phyloP scores from a whole-genome alignment of 2,888 invertebrate genomes.

The Ectropis crepuscularia region DNA sequence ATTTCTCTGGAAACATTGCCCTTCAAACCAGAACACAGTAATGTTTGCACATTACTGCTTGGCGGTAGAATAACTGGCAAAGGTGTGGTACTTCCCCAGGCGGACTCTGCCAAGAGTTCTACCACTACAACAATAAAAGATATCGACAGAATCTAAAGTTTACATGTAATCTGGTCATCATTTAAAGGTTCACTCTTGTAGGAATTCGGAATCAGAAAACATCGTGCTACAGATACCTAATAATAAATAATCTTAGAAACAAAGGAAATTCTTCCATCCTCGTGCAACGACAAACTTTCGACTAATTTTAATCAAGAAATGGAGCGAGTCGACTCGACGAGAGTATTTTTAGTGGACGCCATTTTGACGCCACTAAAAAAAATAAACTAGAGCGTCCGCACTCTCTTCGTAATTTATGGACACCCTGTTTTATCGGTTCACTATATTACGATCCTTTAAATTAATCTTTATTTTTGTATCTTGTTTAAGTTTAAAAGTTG shows the following conservation, averaged over 20 bases:
- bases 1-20: no score
- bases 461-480: constrained; percentile 54
- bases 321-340: constrained; percentile 64
- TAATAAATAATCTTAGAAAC: constrained; percentile 30
- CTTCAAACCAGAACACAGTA: no score
- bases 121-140: no score
- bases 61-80: no score
- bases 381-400: constrained; percentile 62
- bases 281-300: constrained; percentile 56
- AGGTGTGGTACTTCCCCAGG: no score
- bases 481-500: constrained; percentile 37
- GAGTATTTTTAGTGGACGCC: constrained; percentile 74
- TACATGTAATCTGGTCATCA: no score
- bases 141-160: no score
- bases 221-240: constrained; percentile 18
- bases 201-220: constrained; percentile 3
- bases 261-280: constrained; percentile 54
- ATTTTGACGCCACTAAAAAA: constrained; percentile 64
- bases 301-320: constrained; percentile 69
- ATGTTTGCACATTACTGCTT: no score
- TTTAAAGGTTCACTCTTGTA: no score
- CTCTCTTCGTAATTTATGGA: constrained; percentile 71
- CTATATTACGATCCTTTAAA: constrained; percentile 60
- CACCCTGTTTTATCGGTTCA: constrained; percentile 63
- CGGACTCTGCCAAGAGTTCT: no score